Conservation (phyloP, 2,888 invertebrate species). For the Papilio protenor region DNA sequence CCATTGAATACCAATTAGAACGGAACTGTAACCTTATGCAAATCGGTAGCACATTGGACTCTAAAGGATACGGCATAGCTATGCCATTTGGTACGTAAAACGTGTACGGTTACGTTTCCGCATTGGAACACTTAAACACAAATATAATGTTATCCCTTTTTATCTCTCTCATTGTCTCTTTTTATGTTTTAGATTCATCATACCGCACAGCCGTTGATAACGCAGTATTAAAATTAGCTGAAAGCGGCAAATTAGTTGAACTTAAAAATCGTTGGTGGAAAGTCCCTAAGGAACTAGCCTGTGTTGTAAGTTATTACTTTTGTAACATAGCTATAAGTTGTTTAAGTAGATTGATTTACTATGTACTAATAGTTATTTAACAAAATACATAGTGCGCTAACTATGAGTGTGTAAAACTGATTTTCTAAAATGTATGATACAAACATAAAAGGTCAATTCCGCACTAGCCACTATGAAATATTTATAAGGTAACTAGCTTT, state of each 20-base stretch:
- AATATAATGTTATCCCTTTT: not conserved
- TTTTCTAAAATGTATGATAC: too few species aligned
- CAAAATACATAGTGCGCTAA: too few species aligned
- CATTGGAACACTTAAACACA: not conserved
- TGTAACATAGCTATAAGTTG: not conserved
- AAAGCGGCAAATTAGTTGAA: slow-evolving; percentile 91
- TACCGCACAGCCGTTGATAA: slow-evolving; percentile 92
- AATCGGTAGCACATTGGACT: slow-evolving; percentile 91
- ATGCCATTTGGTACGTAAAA: slow-evolving; percentile 91
- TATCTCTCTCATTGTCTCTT: not conserved
- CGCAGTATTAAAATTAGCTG: slow-evolving; percentile 95
- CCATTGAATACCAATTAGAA: slow-evolving; percentile 96
- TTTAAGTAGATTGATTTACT: too few species aligned
- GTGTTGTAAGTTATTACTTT: slow-evolving; percentile 72
- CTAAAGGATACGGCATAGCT: slow-evolving; percentile 96
- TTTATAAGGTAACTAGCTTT: too few species aligned
- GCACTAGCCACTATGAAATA: too few species aligned
- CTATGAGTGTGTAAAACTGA: too few species aligned
- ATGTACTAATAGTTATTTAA: too few species aligned
- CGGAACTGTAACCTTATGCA: slow-evolving; percentile 93
- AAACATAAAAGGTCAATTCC: too few species aligned
- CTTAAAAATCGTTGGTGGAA: slow-evolving; percentile 98
- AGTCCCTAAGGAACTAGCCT: slow-evolving; percentile 85
- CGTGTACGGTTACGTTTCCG: not conserved
- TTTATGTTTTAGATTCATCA: slow-evolving; percentile 84